These are phyloP conservation scores for Dolichallabes microphthalmus DNA, from an alignment of 2,113 vertebrate genomes.

Conservation along the genomic window DNA sequence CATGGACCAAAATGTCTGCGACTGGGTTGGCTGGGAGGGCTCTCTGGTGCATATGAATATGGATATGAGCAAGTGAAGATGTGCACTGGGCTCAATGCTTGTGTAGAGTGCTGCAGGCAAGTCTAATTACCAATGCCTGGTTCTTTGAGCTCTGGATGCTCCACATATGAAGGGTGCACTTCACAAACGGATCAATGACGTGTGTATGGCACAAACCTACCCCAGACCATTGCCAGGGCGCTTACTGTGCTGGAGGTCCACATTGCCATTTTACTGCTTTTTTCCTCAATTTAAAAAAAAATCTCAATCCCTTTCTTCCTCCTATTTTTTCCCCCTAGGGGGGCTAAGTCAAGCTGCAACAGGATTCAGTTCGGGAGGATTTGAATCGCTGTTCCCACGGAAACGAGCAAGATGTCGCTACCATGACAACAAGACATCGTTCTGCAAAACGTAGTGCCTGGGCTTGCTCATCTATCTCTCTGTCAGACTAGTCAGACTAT, in stretches of 20 bases:
- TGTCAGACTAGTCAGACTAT: conserved; percentile 28
- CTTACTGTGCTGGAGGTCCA: conserved; percentile 61
- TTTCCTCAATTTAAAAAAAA: no score
- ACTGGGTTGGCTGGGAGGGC: background rate
- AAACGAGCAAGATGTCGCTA: conserved; percentile 71
- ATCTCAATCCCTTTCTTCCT: conserved; percentile 18
- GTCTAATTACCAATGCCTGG: conserved; percentile 23
- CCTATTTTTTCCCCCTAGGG: conserved; percentile 55
- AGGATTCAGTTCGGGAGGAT: conserved; percentile 66
- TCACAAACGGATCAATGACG: conserved; percentile 34
- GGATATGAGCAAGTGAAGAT: conserved; percentile 8
- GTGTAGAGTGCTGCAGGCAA: conserved; percentile 9
- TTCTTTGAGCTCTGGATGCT: conserved; percentile 19
- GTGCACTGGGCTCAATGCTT: background rate
- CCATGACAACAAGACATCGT: conserved; percentile 75
- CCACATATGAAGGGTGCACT: conserved; percentile 10
- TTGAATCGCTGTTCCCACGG: conserved; percentile 68
- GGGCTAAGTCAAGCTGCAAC: conserved; percentile 72
- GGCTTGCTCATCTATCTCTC: conserved; percentile 41
- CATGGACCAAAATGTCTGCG: conserved; percentile 31
- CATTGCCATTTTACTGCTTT: conserved; percentile 62
- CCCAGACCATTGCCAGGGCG: conserved; percentile 70
- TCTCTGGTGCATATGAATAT: conserved; percentile 37
- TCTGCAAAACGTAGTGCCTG: conserved; percentile 59
- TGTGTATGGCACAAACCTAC: conserved; percentile 45